A percentile compares a stretch with the other conserved stretches of the same genome.
These are phyloP conservation scores for Semnornis frantzii DNA, from an alignment of 2,113 vertebrate genomes.

Conservation along the genomic window DNA sequence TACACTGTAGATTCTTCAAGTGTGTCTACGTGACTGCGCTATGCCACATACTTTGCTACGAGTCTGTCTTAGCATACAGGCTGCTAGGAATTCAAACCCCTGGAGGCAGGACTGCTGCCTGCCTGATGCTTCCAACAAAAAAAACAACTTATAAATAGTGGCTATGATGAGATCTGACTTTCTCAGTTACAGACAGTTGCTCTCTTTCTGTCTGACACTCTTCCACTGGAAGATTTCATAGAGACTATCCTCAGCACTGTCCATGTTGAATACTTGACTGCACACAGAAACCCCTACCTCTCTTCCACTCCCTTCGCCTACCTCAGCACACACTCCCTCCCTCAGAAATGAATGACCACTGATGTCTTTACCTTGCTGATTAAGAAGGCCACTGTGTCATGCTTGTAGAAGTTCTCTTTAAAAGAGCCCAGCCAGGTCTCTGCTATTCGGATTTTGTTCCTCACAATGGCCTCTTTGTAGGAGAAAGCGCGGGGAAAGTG, in stretches of 20 bases:
- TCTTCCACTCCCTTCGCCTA: background rate
- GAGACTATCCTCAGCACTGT: background rate
- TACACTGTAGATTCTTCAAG: background rate
- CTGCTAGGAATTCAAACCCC: background rate
- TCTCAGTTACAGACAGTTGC: background rate
- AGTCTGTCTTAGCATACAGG: background rate
- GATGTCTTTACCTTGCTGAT: constrained; percentile 81
- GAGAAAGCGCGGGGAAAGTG: constrained; percentile 42
- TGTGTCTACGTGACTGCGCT: background rate
- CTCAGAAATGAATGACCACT: background rate
- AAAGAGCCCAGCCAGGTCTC: constrained; percentile 88
- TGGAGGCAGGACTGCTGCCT: background rate
- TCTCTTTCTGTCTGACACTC: background rate
- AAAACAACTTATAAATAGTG: background rate
- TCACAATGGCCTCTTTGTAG: constrained; percentile 77
- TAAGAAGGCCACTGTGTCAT: constrained; percentile 80
- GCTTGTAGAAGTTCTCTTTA: constrained; percentile 86
- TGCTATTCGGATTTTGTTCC: constrained; percentile 85
- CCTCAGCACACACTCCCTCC: background rate
- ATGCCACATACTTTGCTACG: background rate
- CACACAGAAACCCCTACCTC: background rate
- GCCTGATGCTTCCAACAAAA: background rate
- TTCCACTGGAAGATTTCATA: background rate
- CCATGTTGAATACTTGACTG: background rate
- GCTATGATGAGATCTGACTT: background rate